Percentiles rank a stretch among this genome's conserved stretches.
phyloP scores from a whole-genome alignment of 2,113 vertebrate species.

The Spermophilus dauricus region DNA sequence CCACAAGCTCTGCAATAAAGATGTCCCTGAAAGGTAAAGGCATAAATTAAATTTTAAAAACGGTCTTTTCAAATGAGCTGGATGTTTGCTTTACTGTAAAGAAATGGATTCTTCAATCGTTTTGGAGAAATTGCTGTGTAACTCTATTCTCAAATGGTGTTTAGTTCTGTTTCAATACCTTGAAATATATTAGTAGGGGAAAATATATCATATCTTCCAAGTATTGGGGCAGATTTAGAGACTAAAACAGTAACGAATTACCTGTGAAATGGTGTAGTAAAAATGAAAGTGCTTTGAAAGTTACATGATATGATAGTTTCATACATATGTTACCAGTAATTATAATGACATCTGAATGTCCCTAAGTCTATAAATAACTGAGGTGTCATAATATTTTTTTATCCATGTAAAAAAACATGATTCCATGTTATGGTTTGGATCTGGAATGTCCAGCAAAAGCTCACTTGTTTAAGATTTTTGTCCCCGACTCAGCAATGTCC shows the following conservation, averaged over 20 bases:
- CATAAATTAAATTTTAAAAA: not conserved
- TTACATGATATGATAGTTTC: not conserved
- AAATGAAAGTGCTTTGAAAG: not conserved
- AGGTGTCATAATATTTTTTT: not conserved
- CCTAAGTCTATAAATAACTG: not conserved
- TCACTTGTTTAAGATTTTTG: too few relatives aligned
- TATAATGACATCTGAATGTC: not conserved
- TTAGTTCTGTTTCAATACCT: not conserved
- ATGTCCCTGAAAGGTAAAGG: not conserved
- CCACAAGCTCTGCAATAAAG: not conserved
- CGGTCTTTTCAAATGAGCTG: not conserved
- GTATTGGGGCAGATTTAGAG: not conserved
- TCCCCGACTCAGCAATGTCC: too few relatives aligned
- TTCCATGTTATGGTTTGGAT: not conserved
- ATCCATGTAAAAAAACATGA: not conserved
- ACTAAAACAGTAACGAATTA: not conserved
- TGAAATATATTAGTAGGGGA: not conserved
- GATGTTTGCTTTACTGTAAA: conserved; percentile 29
- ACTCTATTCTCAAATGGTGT: not conserved
- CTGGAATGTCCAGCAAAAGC: too few relatives aligned
- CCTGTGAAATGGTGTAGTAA: conserved; percentile 25
- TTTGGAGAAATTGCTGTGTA: not conserved
- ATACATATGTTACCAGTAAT: not conserved
- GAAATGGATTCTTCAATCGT: not conserved
- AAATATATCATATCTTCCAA: conserved; percentile 24